phyloP scores from a whole-genome alignment of 92 coral and sea anemone genomes.

The Epizoanthus illoricatus region DNA sequence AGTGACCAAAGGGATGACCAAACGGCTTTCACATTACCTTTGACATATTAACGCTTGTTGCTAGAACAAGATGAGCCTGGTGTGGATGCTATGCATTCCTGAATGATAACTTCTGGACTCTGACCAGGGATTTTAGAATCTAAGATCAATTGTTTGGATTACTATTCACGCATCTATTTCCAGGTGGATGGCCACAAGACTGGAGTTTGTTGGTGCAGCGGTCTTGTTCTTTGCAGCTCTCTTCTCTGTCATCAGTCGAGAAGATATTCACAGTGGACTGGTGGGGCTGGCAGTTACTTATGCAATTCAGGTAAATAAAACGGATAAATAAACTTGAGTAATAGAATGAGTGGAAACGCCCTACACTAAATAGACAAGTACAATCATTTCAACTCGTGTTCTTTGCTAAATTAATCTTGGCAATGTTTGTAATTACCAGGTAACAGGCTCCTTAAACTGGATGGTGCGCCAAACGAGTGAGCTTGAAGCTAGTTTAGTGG shows the following conservation, averaged over 20 bases:
- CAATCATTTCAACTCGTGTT: too few species aligned
- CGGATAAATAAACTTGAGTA: too few species aligned
- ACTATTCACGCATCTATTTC: not conserved
- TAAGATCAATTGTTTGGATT: not conserved
- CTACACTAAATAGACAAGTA: too few species aligned
- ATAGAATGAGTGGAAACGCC: too few species aligned
- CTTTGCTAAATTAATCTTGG: too few species aligned
- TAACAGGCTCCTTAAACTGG: conserved; percentile 67
- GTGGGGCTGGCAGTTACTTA: conserved; percentile 90
- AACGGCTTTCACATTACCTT: too few species aligned
- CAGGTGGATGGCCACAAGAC: conserved; percentile 90
- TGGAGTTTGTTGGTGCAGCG: conserved; percentile 84
- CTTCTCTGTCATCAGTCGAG: conserved; percentile 77
- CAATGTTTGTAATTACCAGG: conserved; percentile 9
- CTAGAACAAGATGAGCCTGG: too few species aligned
- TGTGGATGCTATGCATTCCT: too few species aligned
- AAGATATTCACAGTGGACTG: conserved; percentile 76
- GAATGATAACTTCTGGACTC: not conserved
- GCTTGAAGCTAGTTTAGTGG: conserved; percentile 74
- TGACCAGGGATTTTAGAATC: not conserved
- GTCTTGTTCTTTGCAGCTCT: conserved; percentile 82
- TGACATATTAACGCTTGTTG: too few species aligned
- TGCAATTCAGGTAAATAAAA: conserved; percentile 77
- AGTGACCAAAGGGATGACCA: too few species aligned
- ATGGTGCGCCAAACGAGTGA: conserved; percentile 67